A percentile compares a stretch with the other conserved stretches of the same genome.
Evolutionary conservation across 1,140 invertebrate species (phyloP).

Genomic region (Coenobita brevimanus): DNA sequence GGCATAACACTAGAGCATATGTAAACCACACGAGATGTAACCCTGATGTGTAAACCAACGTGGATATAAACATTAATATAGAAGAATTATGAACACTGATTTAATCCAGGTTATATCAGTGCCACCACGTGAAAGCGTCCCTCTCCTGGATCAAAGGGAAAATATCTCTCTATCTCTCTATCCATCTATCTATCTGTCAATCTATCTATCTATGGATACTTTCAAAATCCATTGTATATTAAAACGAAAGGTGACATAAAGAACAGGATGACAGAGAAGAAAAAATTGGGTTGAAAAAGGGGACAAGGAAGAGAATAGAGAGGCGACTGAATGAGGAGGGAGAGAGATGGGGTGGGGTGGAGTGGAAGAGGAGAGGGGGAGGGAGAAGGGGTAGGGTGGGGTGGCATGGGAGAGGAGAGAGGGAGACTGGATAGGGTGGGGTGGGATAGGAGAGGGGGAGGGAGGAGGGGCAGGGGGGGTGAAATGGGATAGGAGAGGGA

Average conservation of each 20-base stretch:
- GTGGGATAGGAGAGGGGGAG: neutral
- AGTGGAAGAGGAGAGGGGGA: neutral
- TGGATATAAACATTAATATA: no score
- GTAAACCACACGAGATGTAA: no score
- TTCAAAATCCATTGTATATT: no score
- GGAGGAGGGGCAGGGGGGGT: neutral
- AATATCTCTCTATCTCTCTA: no score
- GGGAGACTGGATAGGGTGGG: neutral
- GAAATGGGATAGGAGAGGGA: neutral
- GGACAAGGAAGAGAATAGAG: neutral
- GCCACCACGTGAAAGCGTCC: no score
- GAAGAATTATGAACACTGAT: no score
- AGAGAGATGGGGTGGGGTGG: neutral
- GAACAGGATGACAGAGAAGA: neutral
- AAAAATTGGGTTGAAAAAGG: neutral
- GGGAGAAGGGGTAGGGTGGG: neutral
- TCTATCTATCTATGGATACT: no score
- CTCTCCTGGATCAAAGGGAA: no score
- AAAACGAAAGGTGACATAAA: neutral
- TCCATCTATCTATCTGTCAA: no score
- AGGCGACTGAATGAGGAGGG: neutral
- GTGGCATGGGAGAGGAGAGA: neutral
- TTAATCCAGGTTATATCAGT: no score
- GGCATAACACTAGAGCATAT: no score
- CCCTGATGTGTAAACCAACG: no score